Percentiles rank a stretch among this genome's conserved stretches.
Conservation (phyloP, 2,888 invertebrate genomes). For the Barypeithes pellucidus region DNA sequence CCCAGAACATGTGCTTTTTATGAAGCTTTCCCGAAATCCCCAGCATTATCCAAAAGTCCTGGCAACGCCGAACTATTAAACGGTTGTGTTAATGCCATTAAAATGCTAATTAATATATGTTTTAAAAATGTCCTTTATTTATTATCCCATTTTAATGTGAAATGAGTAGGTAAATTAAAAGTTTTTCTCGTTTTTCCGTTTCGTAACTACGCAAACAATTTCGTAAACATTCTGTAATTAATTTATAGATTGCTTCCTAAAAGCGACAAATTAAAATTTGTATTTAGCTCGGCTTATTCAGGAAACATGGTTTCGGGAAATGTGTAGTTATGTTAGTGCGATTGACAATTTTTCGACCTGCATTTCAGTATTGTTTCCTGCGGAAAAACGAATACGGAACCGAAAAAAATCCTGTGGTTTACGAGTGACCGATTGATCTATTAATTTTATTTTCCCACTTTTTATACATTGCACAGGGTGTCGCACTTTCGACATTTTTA, state of each 20-base stretch:
- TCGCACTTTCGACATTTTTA: too few species aligned
- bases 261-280: not conserved
- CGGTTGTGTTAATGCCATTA: not conserved
- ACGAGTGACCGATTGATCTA: too few species aligned
- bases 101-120: not conserved
- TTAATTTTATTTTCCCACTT: too few species aligned
- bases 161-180: not conserved
- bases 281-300: not conserved
- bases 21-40: too few species aligned
- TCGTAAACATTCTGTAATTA: not conserved
- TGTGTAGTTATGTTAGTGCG: not conserved
- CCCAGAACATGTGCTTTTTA: too few species aligned
- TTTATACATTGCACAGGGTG: too few species aligned
- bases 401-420: too few species aligned
- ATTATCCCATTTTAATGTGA: not conserved
- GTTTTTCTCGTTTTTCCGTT: not conserved
- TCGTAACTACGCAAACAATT: conserved; percentile 4
- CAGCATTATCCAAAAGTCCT: too few species aligned
- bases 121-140: not conserved
- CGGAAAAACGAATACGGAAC: too few species aligned
- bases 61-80: too few species aligned
- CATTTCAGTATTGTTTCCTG: too few species aligned
- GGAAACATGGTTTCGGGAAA: not conserved
- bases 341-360: too few species aligned
- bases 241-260: not conserved